phyloP scores from a whole-genome alignment of 2,888 invertebrate species.

The Hemistola chrysoprasaria region DNA sequence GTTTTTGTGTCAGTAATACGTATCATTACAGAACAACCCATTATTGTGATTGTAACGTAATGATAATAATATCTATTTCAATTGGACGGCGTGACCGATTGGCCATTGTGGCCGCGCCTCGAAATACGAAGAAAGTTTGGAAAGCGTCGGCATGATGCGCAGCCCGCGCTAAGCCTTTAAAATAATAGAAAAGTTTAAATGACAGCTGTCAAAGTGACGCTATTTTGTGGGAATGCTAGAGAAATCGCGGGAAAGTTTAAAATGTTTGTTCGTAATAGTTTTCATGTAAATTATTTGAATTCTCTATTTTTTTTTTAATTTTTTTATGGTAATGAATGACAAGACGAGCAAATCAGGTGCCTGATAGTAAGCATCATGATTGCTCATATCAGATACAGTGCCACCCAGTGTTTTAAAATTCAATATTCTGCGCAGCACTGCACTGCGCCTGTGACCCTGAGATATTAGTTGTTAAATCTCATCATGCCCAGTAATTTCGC shows the following conservation, averaged over 20 bases:
- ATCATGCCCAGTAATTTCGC: no score
- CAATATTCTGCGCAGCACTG: no score
- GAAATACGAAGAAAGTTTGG: constrained; percentile 16
- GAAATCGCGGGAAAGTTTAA: constrained; percentile 5
- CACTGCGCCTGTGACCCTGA: no score
- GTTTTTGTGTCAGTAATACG: constrained; percentile 30
- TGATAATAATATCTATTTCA: constrained; percentile 53
- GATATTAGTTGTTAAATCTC: no score
- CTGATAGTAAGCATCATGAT: no score
- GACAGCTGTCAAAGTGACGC: constrained; percentile 31
- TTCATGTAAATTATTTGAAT: no score
- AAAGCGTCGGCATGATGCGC: constrained; percentile 4
- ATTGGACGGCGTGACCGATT: constrained; percentile 43
- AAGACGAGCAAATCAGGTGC: no score
- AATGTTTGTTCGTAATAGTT: background rate
- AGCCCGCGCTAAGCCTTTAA: background rate
- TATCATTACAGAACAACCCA: constrained; percentile 32
- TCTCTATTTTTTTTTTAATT: no score
- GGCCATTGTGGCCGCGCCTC: constrained; percentile 11
- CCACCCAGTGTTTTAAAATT: no score
- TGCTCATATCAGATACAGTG: no score
- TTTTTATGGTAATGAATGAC: no score
- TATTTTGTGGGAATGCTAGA: constrained; percentile 3
- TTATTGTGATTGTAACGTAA: constrained; percentile 45
- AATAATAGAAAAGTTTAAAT: constrained; percentile 13